Base-by-base conservation (phyloP, 2,797 vertebrate species). In the Glyptemys insculpta region DNA sequence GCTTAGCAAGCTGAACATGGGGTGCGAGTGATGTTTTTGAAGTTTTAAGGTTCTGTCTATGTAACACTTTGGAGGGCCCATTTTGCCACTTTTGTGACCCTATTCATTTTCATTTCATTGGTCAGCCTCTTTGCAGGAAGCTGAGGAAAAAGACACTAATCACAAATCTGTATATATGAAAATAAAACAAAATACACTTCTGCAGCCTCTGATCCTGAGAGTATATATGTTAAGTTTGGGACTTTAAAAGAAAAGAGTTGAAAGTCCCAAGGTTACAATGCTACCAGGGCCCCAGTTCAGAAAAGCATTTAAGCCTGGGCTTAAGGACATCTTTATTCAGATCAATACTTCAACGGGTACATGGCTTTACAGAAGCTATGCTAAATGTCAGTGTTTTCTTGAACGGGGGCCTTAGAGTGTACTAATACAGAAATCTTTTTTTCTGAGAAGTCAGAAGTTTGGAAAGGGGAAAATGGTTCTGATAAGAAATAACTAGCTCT, bases 271-370 rank as follows among this genome's bases (percentile, higher is more conserved):
- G 47, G 49, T 89, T 79, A 23, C 0, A 0, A 34, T 87, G 90
- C 19, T 21, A 31, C 83, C 6, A 7, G 47, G 52, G 14, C 12
- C 53, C 1, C 21, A 23, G 52, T 53, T 95, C 68, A 94, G 59
- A 31, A 68, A 92, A 92, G 68, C 44, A 78, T 50, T 91, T 90
- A 44, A 90, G 59, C 89, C 81, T 41, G 94, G 15, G 4, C 53
- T 85, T 83, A 79, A 87, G 25, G 47, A 85, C 72, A 44, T 78
- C 78, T 50, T 92, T 94, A 90, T 92, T 92, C 85, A 83, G 83
- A 76, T 72, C n/a, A 86, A 83, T 62, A 49, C n/a, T 95, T 89
- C 80, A 88, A 78, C 87, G 52, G 85, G 91, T 94, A 89, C 47
- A 57, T 94, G 59, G 29, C 74, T 41, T 94, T 96, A 96, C 94